Conservation (phyloP, 2,797 vertebrate genomes). For the Setipinna tenuifilis region DNA sequence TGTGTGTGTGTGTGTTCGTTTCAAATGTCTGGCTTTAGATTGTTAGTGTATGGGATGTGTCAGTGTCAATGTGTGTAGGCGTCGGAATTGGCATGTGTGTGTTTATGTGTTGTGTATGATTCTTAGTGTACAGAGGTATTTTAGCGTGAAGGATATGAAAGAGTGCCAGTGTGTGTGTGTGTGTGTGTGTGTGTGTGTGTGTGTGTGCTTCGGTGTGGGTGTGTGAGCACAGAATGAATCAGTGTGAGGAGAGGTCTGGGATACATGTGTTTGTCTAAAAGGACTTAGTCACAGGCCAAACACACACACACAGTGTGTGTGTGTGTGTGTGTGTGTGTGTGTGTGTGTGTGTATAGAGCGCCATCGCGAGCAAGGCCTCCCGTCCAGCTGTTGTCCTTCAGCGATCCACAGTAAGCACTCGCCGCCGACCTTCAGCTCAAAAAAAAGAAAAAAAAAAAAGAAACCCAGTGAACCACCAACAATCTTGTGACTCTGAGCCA, state of each 20-base stretch:
- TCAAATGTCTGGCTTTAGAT: neutral
- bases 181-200: slow-evolving; percentile 40
- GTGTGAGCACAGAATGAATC: slow-evolving; percentile 55
- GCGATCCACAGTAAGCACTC: slow-evolving; percentile 42
- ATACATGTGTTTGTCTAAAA: slow-evolving; percentile 64
- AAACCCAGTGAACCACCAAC: slow-evolving; percentile 30
- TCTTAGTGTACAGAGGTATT: neutral
- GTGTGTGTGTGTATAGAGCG: slow-evolving; percentile 45
- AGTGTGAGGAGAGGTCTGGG: slow-evolving; percentile 57
- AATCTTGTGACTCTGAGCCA: slow-evolving; percentile 30
- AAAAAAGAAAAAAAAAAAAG: slow-evolving; percentile 17
- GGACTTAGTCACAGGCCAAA: slow-evolving; percentile 64
- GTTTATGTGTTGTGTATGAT: neutral
- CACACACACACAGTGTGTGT: neutral
- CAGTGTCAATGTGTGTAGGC: neutral
- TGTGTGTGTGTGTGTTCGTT: neutral
- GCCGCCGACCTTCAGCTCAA: slow-evolving; percentile 43
- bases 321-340: neutral
- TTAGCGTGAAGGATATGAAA: neutral
- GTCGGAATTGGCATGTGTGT: neutral
- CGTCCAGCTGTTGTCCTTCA: slow-evolving; percentile 69
- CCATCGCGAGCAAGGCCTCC: slow-evolving; percentile 53
- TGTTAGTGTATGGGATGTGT: neutral
- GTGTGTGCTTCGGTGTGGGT: slow-evolving; percentile 34
- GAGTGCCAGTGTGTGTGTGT: neutral